A percentile compares a stretch with the other conserved stretches of the same genome.
Conservation (phyloP, 2,113 vertebrate genomes). For the Callocephalon fimbriatum region DNA sequence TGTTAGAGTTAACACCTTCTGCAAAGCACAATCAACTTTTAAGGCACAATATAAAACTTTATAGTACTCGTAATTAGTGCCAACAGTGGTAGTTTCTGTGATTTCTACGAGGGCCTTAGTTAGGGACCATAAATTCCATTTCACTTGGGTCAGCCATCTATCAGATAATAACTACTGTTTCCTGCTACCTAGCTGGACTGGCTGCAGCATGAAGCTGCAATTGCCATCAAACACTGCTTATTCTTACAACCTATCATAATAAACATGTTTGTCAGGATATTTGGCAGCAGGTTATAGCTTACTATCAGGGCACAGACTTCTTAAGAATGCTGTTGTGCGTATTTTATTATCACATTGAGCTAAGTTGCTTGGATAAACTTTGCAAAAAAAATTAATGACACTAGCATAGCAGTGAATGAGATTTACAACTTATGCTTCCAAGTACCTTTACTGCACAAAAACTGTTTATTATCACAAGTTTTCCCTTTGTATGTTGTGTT, state of each 20-base stretch:
- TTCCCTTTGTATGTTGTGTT: conserved; percentile 80
- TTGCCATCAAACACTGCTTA: background rate
- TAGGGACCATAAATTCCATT: background rate
- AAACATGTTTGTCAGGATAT: accelerated
- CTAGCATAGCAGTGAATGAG: background rate
- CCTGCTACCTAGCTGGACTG: background rate
- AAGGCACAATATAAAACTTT: conserved; percentile 44
- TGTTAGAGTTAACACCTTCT: background rate
- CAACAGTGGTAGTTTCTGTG: background rate
- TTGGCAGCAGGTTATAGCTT: background rate
- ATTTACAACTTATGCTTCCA: conserved; percentile 29
- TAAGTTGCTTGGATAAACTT: background rate
- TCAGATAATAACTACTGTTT: background rate
- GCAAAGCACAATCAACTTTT: conserved; percentile 49
- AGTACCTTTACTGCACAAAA: conserved; percentile 77
- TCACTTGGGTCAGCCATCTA: conserved; percentile 21
- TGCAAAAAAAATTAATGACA: background rate
- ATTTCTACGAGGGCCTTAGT: background rate
- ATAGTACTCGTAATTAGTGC: background rate
- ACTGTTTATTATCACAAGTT: conserved; percentile 74
- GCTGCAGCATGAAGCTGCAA: background rate
- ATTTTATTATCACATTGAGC: background rate
- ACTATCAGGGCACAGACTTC: accelerated
- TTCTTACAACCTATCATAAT: accelerated
- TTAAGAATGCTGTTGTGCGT: accelerated